phyloP scores from a whole-genome alignment of 30 jellyfish, hydroid and myxozoan species.

The Rhopilema esculentum region DNA sequence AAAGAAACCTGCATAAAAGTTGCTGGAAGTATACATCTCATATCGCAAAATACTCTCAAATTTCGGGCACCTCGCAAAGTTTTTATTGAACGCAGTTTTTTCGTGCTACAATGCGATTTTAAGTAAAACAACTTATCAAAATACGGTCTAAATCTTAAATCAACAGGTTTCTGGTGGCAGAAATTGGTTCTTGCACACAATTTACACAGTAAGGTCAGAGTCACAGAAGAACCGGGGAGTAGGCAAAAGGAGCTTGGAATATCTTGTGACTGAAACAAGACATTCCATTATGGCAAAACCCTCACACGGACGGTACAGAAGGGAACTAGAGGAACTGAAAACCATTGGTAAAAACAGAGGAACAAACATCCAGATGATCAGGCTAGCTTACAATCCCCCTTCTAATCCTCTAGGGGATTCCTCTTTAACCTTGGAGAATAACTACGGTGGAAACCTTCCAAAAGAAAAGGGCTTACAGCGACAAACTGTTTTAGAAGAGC shows the following conservation, averaged over 20 bases:
- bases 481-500: slow-evolving; percentile 10
- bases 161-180: slow-evolving; percentile 91
- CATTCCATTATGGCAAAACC: slow-evolving; percentile 64
- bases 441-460: slow-evolving; percentile 55
- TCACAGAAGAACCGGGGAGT: slow-evolving; percentile 81
- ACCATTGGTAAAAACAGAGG: slow-evolving; percentile 83
- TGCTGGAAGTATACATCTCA: too few species aligned
- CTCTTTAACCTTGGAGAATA: not conserved
- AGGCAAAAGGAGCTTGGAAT: slow-evolving; percentile 67
- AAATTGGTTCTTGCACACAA: slow-evolving; percentile 94
- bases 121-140: too few species aligned
- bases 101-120: too few species aligned
- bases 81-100: too few species aligned
- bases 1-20: too few species aligned
- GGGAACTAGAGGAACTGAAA: slow-evolving; percentile 58
- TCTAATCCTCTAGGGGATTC: not conserved
- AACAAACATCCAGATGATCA: slow-evolving; percentile 86
- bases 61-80: too few species aligned
- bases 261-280: slow-evolving; percentile 5
- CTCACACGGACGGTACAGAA: slow-evolving; percentile 20
- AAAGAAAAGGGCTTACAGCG: slow-evolving; percentile 30
- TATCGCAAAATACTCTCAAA: too few species aligned
- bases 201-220: slow-evolving; percentile 84
- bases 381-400: slow-evolving; percentile 29
- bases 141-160: not conserved